Percentiles rank a stretch among this genome's conserved stretches.
phyloP scores from a whole-genome alignment of 2,113 vertebrate species.

The Steatornis caripensis region DNA sequence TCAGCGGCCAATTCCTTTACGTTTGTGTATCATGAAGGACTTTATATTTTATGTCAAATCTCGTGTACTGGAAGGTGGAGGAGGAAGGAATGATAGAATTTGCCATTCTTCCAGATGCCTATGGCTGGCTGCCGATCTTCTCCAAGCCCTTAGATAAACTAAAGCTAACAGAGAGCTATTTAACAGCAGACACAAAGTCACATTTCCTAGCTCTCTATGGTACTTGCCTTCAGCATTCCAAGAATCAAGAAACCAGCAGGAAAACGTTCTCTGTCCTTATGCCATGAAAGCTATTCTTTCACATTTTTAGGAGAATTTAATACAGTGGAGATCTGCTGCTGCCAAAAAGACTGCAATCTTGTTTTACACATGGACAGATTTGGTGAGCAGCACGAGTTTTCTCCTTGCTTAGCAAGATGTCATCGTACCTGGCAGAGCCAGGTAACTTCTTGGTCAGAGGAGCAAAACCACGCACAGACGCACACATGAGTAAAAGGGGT shows the following conservation, averaged over 20 bases:
- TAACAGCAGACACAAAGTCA: not conserved
- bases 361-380: not conserved
- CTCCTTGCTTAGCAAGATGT: not conserved
- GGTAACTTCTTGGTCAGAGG: not conserved
- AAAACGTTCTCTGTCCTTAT: not conserved
- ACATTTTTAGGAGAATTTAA: not conserved
- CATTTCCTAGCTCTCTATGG: not conserved
- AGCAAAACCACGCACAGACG: fast-evolving
- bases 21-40: not conserved
- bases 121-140: not conserved
- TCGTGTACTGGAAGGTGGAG: not conserved
- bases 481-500: not conserved
- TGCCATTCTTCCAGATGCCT: not conserved
- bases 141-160: not conserved
- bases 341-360: not conserved
- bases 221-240: not conserved
- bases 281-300: not conserved
- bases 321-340: not conserved
- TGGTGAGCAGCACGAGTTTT: fast-evolving
- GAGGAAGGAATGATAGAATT: not conserved
- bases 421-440: not conserved
- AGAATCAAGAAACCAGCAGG: not conserved
- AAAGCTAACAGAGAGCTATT: not conserved
- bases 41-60: not conserved
- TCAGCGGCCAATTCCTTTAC: not conserved